Evolutionary conservation across 2,113 vertebrate genomes (phyloP).

Genomic region (Acinonyx jubatus): DNA sequence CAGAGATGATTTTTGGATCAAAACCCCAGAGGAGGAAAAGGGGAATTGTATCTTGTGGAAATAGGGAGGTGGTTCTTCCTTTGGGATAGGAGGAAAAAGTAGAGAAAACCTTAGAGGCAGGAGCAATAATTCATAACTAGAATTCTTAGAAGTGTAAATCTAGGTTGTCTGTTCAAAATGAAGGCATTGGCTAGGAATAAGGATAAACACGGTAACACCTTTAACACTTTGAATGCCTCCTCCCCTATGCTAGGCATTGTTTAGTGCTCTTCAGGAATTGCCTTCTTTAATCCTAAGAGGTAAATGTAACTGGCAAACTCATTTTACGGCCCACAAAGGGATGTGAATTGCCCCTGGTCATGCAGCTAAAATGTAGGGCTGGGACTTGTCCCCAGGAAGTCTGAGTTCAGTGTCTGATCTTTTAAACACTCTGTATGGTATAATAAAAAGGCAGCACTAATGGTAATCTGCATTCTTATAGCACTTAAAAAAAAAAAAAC

Average conservation of each 20-base stretch:
- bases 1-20: background rate
- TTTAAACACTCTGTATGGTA: background rate
- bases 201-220: too few relatives aligned
- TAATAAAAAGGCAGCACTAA: background rate
- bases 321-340: background rate
- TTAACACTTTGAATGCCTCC: rapidly evolving
- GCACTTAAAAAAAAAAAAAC: background rate
- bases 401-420: background rate
- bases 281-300: background rate
- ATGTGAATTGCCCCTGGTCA: background rate
- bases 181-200: background rate
- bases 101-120: background rate
- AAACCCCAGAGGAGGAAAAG: background rate
- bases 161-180: background rate
- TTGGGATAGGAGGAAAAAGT: background rate
- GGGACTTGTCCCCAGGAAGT: background rate
- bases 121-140: background rate
- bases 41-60: background rate
- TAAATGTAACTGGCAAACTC: background rate
- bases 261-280: background rate
- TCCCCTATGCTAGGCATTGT: background rate
- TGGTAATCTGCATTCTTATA: background rate
- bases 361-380: background rate
- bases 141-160: background rate
- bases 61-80: background rate